These are phyloP conservation scores for Chelon labrosus DNA, from an alignment of 2,797 vertebrate genomes.

Conservation along the genomic window DNA sequence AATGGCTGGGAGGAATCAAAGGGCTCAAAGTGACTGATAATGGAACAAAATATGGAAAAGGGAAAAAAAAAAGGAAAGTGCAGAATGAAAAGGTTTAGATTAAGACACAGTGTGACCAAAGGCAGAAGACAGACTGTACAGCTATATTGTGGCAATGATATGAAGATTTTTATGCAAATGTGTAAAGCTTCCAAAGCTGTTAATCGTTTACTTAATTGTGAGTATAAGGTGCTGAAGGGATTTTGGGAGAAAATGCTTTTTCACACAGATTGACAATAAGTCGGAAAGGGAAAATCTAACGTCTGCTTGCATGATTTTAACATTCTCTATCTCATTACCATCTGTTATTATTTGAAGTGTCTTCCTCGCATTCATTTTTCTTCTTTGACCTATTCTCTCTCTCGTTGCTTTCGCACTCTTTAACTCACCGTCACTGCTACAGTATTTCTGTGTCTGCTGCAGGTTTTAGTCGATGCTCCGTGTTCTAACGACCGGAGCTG, in stretches of 20 bases:
- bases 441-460: slow-evolving; percentile 7
- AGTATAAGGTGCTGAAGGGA: neutral
- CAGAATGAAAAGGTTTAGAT: slow-evolving; percentile 31
- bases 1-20: slow-evolving; percentile 48
- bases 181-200: slow-evolving; percentile 14
- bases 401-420: neutral
- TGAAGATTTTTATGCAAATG: neutral
- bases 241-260: slow-evolving; percentile 3
- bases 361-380: too few relatives aligned
- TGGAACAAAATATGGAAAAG: slow-evolving; percentile 36
- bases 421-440: neutral
- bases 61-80: slow-evolving; percentile 18
- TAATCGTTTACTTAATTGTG: neutral
- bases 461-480: slow-evolving; percentile 95
- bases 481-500: slow-evolving; percentile 98
- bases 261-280: neutral
- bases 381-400: neutral
- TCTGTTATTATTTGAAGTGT: too few relatives aligned
- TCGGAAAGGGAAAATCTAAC: neutral
- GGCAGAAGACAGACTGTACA: slow-evolving; percentile 11
- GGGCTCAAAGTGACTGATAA: slow-evolving; percentile 45
- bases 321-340: too few relatives aligned
- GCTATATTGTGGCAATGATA: neutral
- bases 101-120: slow-evolving; percentile 29
- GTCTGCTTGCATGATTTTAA: neutral